Evolutionary conservation across 2,797 vertebrate species (phyloP).

Genomic region (Anableps anableps): DNA sequence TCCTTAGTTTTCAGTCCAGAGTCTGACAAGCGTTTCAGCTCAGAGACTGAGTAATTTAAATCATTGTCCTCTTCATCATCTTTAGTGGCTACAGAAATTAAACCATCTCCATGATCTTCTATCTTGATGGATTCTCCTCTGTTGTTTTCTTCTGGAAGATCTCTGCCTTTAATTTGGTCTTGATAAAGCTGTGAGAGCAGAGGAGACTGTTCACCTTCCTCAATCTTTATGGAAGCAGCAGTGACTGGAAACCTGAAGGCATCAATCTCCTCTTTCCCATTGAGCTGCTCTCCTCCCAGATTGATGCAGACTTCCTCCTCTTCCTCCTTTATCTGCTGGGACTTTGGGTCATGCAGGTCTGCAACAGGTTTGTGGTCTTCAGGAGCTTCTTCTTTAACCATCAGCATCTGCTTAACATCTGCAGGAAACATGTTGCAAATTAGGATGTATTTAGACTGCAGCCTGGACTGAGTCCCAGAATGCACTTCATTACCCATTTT

Average conservation of each 20-base stretch:
- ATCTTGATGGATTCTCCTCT: not conserved
- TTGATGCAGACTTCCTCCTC: not conserved
- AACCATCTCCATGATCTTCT: not conserved
- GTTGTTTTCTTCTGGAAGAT: not conserved
- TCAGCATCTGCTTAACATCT: not conserved
- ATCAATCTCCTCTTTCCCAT: not conserved
- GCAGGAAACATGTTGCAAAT: not conserved
- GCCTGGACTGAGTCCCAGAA: no score
- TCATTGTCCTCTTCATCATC: not conserved
- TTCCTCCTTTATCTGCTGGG: not conserved
- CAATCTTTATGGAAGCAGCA: not conserved
- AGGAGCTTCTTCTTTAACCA: constrained; percentile 1
- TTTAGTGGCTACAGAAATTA: not conserved
- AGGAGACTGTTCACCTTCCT: not conserved
- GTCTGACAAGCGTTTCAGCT: not conserved
- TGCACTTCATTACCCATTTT: not conserved
- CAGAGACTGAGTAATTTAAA: not conserved
- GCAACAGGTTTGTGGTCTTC: not conserved
- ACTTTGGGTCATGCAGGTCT: not conserved
- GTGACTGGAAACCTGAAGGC: not conserved
- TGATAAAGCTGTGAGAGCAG: not conserved
- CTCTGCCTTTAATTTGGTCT: not conserved
- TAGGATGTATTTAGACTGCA: no score
- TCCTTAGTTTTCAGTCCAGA: not conserved
- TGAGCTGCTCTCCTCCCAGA: not conserved